A percentile compares a stretch with the other conserved stretches of the same genome.
Evolutionary conservation across 92 coral and sea anemone genomes (phyloP).

Genomic region (Pocillopora meandrina): DNA sequence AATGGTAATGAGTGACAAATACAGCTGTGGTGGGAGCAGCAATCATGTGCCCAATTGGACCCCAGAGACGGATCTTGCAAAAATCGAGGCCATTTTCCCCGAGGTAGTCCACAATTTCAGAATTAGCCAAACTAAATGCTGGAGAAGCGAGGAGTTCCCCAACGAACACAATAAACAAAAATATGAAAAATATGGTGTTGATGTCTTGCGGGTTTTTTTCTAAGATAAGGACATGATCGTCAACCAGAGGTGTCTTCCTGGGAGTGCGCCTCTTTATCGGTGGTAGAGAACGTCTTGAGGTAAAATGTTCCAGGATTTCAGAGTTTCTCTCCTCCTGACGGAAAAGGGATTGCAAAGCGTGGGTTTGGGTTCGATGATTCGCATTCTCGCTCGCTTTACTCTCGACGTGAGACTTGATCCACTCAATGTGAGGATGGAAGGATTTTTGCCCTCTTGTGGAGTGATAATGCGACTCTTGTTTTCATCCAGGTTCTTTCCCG

Average conservation of each 20-base stretch:
- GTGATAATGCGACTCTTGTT: neutral
- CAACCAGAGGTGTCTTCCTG: neutral
- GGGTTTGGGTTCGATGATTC: neutral
- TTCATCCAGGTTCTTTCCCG: neutral
- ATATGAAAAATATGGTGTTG: conserved; percentile 12
- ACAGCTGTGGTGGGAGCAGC: conserved; percentile 21
- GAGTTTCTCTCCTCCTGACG: neutral
- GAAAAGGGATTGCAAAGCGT: neutral
- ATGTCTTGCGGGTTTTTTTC: conserved; percentile 22
- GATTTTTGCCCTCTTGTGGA: neutral
- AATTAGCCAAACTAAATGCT: conserved; percentile 34
- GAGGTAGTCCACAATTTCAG: conserved; percentile 39
- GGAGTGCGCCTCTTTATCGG: neutral
- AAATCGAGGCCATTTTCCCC: conserved; percentile 39
- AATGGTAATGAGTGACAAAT: conserved; percentile 18
- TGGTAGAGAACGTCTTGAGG: neutral
- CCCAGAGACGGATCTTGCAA: conserved; percentile 32
- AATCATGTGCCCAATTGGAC: conserved; percentile 41
- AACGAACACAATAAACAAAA: conserved; percentile 23
- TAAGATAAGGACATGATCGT: neutral
- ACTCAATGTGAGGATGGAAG: neutral
- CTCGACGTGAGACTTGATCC: neutral
- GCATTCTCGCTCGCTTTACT: neutral
- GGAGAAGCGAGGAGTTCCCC: conserved; percentile 43
- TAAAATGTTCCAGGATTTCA: too few relatives aligned